phyloP scores from a whole-genome alignment of 2,113 vertebrate species.

The Anolis sagrei region DNA sequence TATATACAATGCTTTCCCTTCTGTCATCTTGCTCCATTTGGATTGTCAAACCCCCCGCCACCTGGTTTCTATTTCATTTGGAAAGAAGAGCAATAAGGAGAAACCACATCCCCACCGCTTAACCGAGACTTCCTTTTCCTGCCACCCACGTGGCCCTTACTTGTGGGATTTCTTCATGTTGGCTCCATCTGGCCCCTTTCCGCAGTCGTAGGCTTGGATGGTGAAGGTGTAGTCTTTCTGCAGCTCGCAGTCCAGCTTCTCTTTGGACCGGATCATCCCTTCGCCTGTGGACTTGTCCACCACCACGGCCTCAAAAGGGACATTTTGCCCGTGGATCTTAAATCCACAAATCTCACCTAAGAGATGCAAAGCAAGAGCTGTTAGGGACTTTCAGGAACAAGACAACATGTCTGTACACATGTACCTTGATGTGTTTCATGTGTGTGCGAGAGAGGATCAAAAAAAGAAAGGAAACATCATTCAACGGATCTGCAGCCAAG shows the following conservation, averaged over 20 bases:
- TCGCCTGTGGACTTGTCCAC: slow-evolving; percentile 97
- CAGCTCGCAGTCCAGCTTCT: slow-evolving; percentile 95
- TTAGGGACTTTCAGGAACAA: slow-evolving; percentile 26
- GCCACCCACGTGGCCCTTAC: slow-evolving; percentile 77
- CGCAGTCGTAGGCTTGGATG: slow-evolving; percentile 97
- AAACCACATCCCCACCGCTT: not conserved
- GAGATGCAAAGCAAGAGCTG: slow-evolving; percentile 60
- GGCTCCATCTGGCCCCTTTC: slow-evolving; percentile 89
- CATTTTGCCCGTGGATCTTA: slow-evolving; percentile 95
- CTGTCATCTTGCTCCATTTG: not conserved
- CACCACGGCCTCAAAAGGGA: slow-evolving; percentile 96
- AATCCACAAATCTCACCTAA: slow-evolving; percentile 98
- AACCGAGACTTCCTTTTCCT: not conserved
- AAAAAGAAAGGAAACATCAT: slow-evolving; percentile 67
- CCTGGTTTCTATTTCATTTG: slow-evolving; percentile 27
- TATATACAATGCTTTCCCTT: not conserved
- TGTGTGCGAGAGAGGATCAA: not conserved
- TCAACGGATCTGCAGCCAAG: slow-evolving; percentile 87
- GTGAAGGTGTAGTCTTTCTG: slow-evolving; percentile 97
- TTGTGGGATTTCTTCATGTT: slow-evolving; percentile 96
- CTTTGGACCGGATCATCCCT: slow-evolving; percentile 90
- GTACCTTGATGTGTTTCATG: not conserved
- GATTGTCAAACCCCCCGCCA: not conserved
- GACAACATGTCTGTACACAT: no score
- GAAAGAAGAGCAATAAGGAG: rapidly evolving